phyloP scores from a whole-genome alignment of 2,888 invertebrate genomes.

The Blomia tropicalis region DNA sequence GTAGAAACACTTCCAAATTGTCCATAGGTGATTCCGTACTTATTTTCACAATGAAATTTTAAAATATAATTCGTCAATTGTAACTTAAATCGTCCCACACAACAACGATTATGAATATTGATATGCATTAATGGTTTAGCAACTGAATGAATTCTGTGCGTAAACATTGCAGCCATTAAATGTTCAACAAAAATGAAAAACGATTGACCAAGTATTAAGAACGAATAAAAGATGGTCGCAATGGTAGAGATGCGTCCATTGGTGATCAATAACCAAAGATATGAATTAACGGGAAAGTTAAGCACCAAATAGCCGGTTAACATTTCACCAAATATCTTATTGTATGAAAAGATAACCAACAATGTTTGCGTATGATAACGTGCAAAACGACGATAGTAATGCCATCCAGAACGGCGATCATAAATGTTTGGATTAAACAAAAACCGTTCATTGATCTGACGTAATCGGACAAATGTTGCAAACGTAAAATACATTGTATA shows the following conservation, averaged over 20 bases:
- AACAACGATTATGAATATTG: background rate
- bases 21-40: background rate
- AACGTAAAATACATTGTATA: background rate
- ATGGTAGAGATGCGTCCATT: background rate
- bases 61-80: background rate
- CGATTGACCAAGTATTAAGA: slow-evolving; percentile 1
- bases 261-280: background rate
- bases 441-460: background rate
- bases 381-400: background rate
- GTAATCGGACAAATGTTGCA: background rate
- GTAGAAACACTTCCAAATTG: background rate
- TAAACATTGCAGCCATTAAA: background rate
- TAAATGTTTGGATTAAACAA: background rate
- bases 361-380: background rate
- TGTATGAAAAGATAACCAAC: background rate
- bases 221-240: background rate
- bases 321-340: background rate
- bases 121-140: background rate
- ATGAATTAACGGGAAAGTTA: slow-evolving; percentile 4
- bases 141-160: background rate
- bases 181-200: background rate
- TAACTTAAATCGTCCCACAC: background rate
- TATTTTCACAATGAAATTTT: background rate
- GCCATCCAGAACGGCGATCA: background rate
- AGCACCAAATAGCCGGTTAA: background rate